Conservation (phyloP, 2,888 invertebrate species). For the Zhuqinia jingwanae region DNA sequence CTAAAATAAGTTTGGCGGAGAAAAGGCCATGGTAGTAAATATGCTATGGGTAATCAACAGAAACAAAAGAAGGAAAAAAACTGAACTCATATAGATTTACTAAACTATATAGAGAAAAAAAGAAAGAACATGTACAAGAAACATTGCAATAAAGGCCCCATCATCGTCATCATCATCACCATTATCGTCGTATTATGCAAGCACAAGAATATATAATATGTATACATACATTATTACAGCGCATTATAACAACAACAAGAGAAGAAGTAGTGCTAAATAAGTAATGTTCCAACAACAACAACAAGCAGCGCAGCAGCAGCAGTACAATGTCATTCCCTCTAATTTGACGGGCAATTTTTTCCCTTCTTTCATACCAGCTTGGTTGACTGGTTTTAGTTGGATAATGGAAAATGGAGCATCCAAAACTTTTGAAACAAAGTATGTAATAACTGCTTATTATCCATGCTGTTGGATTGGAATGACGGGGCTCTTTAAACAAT, state of each 20-base stretch:
- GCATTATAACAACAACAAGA: background rate
- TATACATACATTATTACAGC: background rate
- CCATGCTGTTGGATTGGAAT: too few relatives aligned
- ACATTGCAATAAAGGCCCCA: background rate
- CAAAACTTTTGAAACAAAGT: too few relatives aligned
- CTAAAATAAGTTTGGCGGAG: too few relatives aligned
- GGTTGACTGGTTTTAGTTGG: too few relatives aligned
- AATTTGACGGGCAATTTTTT: slow-evolving; percentile 16
- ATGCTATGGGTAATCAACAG: background rate
- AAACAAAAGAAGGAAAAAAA: too few relatives aligned
- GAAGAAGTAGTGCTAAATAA: slow-evolving; percentile 36
- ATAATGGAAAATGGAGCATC: too few relatives aligned
- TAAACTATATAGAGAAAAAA: too few relatives aligned
- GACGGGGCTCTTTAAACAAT: too few relatives aligned
- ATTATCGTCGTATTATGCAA: background rate
- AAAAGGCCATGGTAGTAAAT: background rate
- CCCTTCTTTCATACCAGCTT: too few relatives aligned
- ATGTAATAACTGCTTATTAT: too few relatives aligned
- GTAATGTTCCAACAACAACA: background rate
- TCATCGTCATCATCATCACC: background rate
- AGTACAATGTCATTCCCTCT: slow-evolving; percentile 4
- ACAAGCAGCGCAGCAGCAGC: background rate
- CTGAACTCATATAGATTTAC: too few relatives aligned
- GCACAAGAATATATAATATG: too few relatives aligned
- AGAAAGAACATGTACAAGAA: background rate